Percentiles rank a stretch among this genome's conserved stretches.
These are phyloP conservation scores for Thunnus maccoyii DNA, from an alignment of 2,113 vertebrate genomes.

Conservation along the genomic window DNA sequence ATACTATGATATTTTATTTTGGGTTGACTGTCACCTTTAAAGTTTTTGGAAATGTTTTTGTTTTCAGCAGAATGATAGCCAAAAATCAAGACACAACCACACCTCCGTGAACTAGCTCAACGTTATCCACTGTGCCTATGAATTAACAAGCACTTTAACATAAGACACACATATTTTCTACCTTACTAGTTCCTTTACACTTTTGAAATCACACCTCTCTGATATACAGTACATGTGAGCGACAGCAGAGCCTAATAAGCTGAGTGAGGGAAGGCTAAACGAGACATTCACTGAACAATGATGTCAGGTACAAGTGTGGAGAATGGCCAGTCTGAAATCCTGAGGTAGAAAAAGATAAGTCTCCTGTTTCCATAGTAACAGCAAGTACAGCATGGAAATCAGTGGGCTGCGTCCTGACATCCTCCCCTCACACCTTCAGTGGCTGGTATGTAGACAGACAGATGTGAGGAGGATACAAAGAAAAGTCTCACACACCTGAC, in stretches of 20 bases:
- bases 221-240: background rate
- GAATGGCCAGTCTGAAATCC: constrained; percentile 55
- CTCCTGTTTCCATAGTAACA: constrained; percentile 79
- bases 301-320: constrained; percentile 54
- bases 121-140: too few species aligned
- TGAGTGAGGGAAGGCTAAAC: background rate
- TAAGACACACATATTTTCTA: background rate
- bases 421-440: constrained; percentile 56
- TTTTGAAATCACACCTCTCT: background rate
- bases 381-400: constrained; percentile 57
- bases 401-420: constrained; percentile 57
- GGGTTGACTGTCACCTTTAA: too few species aligned
- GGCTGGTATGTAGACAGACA: constrained; percentile 60
- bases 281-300: constrained; percentile 41
- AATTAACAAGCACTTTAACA: too few species aligned
- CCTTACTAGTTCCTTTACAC: background rate
- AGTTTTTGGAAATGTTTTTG: too few species aligned
- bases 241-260: constrained; percentile 10
- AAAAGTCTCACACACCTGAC: background rate
- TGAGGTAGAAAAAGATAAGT: constrained; percentile 55
- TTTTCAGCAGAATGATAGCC: too few species aligned
- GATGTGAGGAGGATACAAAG: constrained; percentile 55
- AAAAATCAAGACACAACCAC: too few species aligned
- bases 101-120: too few species aligned
- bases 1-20: too few species aligned